phyloP scores from a whole-genome alignment of 23 tunicate genomes.

The Trididemnum nubilum region DNA sequence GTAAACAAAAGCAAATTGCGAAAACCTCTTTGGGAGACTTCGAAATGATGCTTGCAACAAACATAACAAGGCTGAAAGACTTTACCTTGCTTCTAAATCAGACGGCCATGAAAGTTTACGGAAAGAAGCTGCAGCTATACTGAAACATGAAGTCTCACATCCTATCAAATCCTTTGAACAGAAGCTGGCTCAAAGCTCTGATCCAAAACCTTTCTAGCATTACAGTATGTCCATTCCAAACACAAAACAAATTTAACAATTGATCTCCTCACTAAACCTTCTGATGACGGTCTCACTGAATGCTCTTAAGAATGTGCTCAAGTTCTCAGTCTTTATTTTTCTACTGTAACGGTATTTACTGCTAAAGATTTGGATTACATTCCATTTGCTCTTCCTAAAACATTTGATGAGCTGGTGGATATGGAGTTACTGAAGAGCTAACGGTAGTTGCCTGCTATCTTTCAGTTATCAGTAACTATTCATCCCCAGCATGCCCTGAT shows the following conservation, averaged over 20 bases:
- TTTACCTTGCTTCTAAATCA: not conserved
- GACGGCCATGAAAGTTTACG: not conserved
- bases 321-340: not conserved
- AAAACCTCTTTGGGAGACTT: too few relatives aligned
- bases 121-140: not conserved
- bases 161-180: not conserved
- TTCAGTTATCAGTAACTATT: not conserved
- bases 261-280: not conserved
- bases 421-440: not conserved
- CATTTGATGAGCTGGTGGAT: not conserved
- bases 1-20: too few relatives aligned
- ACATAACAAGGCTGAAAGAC: not conserved
- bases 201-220: not conserved
- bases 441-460: not conserved
- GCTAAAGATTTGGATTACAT: not conserved
- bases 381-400: not conserved
- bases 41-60: too few relatives aligned
- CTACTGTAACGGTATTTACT: not conserved
- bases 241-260: not conserved
- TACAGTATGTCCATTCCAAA: not conserved
- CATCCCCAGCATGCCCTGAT: not conserved
- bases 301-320: not conserved
- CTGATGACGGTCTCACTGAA: not conserved
- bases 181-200: not conserved
- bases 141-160: not conserved